Conservation (phyloP, 2,797 vertebrate species). For the Pangasius larnaudii region DNA sequence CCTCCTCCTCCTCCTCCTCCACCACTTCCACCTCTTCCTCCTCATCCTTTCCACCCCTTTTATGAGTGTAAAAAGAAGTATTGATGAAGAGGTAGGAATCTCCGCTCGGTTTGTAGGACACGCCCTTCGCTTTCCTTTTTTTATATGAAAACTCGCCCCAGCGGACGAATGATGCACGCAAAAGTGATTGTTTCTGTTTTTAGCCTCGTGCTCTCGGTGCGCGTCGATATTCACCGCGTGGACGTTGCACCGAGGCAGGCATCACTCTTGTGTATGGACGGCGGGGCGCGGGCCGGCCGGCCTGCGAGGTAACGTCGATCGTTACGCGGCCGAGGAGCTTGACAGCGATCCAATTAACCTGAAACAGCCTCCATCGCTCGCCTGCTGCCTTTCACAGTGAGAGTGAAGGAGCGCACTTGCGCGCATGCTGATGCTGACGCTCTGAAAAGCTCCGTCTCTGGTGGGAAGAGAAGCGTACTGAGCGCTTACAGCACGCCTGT, state of each 20-base stretch:
- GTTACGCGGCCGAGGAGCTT: slow-evolving; percentile 68
- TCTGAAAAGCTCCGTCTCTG: slow-evolving; percentile 39
- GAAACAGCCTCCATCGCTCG: slow-evolving; percentile 56
- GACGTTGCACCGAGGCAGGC: slow-evolving; percentile 49
- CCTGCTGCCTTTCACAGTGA: slow-evolving; percentile 42
- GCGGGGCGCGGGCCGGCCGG: slow-evolving; percentile 51
- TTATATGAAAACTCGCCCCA: slow-evolving; percentile 59
- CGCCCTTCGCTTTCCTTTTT: slow-evolving; percentile 16
- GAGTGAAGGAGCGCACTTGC: slow-evolving; percentile 24
- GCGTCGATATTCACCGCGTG: slow-evolving; percentile 74
- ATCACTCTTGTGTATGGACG: slow-evolving; percentile 65
- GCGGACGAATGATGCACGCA: slow-evolving; percentile 70
- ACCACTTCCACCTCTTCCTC: background rate
- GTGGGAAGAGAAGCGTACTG: slow-evolving; percentile 19
- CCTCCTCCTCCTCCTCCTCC: background rate
- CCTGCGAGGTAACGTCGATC: slow-evolving; percentile 65
- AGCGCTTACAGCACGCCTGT: background rate
- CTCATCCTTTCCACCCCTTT: background rate
- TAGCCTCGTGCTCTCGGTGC: slow-evolving; percentile 65
- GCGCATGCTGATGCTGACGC: slow-evolving; percentile 45
- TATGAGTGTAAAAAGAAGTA: slow-evolving; percentile 40
- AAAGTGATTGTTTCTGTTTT: slow-evolving; percentile 78
- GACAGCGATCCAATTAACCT: slow-evolving; percentile 74
- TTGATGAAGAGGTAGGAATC: slow-evolving; percentile 52
- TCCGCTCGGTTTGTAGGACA: slow-evolving; percentile 17